phyloP scores from a whole-genome alignment of 1,140 invertebrate genomes.

The Stegodyphus dumicola region DNA sequence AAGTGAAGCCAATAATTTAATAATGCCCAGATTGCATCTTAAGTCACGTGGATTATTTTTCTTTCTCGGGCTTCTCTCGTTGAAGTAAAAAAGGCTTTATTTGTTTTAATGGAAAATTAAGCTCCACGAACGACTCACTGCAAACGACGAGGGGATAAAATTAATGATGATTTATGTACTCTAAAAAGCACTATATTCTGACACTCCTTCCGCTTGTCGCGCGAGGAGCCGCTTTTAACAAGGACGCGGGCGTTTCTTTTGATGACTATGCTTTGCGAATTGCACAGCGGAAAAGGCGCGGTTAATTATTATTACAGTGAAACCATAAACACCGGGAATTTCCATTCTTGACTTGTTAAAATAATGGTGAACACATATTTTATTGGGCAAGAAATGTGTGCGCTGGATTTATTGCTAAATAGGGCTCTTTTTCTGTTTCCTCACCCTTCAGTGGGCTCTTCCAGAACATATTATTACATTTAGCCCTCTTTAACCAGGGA shows the following conservation, averaged over 20 bases:
- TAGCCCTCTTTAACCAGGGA: no score
- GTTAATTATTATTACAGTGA: slow-evolving; percentile 1
- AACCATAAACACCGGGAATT: slow-evolving; percentile 1
- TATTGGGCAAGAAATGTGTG: no score
- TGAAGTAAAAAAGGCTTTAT: slow-evolving; percentile 22
- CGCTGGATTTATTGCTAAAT: no score
- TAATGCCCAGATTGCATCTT: slow-evolving; percentile 19
- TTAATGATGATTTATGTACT: slow-evolving; percentile 42
- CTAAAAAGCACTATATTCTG: slow-evolving; percentile 20
- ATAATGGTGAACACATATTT: background rate
- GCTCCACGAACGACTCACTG: slow-evolving; percentile 1
- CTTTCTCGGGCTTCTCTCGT: background rate
- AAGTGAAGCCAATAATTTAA: slow-evolving; percentile 14
- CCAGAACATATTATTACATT: no score
- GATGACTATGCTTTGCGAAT: no score
- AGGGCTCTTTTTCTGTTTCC: no score
- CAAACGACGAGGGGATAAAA: slow-evolving; percentile 22
- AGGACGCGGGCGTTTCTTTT: background rate
- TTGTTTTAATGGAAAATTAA: slow-evolving; percentile 42
- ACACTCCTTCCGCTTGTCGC: background rate
- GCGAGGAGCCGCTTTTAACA: background rate
- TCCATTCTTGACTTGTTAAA: background rate
- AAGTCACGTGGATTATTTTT: slow-evolving; percentile 23
- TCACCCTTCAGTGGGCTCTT: no score
- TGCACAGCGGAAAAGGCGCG: background rate